Base-by-base conservation (phyloP, 2,888 invertebrate genomes). In the Carpatolechia fugitivella region DNA sequence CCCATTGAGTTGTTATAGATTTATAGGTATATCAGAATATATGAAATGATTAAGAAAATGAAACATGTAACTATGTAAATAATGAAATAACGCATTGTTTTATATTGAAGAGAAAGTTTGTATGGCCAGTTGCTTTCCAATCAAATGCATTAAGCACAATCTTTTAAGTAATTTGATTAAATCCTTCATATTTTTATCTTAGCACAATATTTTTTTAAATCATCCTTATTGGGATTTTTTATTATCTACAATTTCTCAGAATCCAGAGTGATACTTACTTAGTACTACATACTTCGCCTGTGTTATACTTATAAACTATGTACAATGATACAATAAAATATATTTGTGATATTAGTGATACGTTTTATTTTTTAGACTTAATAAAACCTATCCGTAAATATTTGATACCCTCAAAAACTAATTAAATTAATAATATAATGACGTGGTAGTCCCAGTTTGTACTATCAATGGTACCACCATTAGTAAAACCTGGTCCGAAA, bases 291-390 rank as follows among this genome's bases (percentile, higher is more conserved):
- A 62, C 76, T 84, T 82, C 71, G 73, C 80, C 78, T 85, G 80
- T 85, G 82, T 84, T 85, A 83, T 78, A n/a, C n/a, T n/a, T n/a
- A 73, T 82, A 76, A 79, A 79, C 69, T 82, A 75, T 86, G 86
- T 87, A 86, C 84, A 84, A 85, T 83, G 76, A 80, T 76, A 85
- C 79, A 85, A 85, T 85, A 86, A n/a, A 85, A 86, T 83, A 85
- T 86, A 85, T 85, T 87, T 87, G 86, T 86, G 83, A 85, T 84
- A 85, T 79, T 75, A 76, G 49, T 11, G 20, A 30, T 18, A 36
- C 50, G 55, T 48, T 49, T 65, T 68, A 67, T 54, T 63, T 66
- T 29, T 29, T 13, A 5, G 7, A 7, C 1, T 13, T 33, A n/a
- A 11, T 8, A 33, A n/a, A n/a, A n/a, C n/a, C n/a, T n/a, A n/a